Percentiles rank a stretch among this genome's conserved stretches.
phyloP scores from a whole-genome alignment of 2,888 invertebrate species.

The Cerceris ruficornis region DNA sequence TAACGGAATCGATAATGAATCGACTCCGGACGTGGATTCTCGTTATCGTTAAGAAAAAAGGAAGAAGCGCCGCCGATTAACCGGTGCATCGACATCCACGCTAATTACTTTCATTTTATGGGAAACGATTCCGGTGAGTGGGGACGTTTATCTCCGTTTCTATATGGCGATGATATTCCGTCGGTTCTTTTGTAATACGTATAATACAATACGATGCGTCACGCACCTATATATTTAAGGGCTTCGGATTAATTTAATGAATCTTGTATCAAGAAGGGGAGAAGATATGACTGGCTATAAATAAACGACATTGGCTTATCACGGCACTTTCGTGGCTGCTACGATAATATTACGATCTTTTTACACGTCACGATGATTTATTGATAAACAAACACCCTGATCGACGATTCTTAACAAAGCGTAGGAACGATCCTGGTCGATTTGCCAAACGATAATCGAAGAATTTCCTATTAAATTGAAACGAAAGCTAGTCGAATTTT shows the following conservation, averaged over 20 bases:
- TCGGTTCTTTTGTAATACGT: conserved; percentile 12
- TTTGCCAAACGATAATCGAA: too few species aligned
- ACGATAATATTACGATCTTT: conserved; percentile 53
- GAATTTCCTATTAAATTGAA: too few species aligned
- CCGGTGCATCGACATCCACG: neutral
- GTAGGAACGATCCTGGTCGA: too few species aligned
- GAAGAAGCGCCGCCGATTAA: neutral
- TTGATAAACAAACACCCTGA: conserved; percentile 41
- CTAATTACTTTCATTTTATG: conserved; percentile 1
- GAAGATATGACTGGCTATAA: conserved; percentile 68
- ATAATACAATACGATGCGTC: conserved; percentile 48
- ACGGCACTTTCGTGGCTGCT: conserved; percentile 63
- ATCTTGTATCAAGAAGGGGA: conserved; percentile 51
- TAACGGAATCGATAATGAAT: neutral
- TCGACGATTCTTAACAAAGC: too few species aligned
- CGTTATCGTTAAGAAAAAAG: neutral
- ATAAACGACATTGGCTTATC: conserved; percentile 65
- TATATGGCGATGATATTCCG: neutral
- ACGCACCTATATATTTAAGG: conserved; percentile 26
- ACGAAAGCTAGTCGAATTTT: too few species aligned
- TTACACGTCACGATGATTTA: conserved; percentile 63
- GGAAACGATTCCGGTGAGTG: neutral
- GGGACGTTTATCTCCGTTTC: neutral
- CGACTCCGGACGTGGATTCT: neutral
- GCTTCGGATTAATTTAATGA: conserved; percentile 69